Evolutionary conservation across 2,888 invertebrate species (phyloP).

Genomic region (Nesidiocoris tenuis): DNA sequence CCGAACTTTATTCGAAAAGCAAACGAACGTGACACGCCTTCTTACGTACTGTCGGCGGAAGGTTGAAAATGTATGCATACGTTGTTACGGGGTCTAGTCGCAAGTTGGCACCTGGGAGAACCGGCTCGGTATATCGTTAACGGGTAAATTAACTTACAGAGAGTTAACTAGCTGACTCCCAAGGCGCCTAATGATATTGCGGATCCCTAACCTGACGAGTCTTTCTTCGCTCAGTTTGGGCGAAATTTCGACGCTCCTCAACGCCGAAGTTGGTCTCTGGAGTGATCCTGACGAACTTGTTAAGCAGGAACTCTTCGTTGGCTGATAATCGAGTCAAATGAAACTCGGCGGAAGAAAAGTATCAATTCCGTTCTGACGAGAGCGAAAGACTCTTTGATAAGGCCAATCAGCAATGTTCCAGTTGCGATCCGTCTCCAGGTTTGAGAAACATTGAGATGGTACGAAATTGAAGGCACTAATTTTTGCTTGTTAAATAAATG

Average conservation of each 20-base stretch:
- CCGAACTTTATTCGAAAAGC: not conserved
- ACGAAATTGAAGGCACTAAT: too few relatives aligned
- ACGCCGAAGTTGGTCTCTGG: not conserved
- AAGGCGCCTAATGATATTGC: not conserved
- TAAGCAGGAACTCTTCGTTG: not conserved
- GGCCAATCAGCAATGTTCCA: too few relatives aligned
- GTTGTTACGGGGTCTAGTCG: not conserved
- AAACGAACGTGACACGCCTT: not conserved
- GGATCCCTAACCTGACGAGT: not conserved
- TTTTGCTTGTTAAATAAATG: too few relatives aligned
- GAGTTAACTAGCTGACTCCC: not conserved
- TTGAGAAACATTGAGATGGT: too few relatives aligned
- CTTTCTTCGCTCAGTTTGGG: not conserved
- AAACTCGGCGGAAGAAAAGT: too few relatives aligned
- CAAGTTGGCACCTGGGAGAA: not conserved
- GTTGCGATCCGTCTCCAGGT: too few relatives aligned
- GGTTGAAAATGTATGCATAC: not conserved
- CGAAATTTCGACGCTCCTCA: not conserved
- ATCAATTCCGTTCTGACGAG: too few relatives aligned
- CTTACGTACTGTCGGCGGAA: not conserved
- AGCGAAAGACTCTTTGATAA: too few relatives aligned
- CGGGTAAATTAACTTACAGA: not conserved
- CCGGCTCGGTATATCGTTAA: not conserved
- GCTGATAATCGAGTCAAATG: not conserved
- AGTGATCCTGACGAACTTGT: not conserved